These are phyloP conservation scores for Euthynnus affinis DNA, from an alignment of 2,797 vertebrate species.

Conservation along the genomic window DNA sequence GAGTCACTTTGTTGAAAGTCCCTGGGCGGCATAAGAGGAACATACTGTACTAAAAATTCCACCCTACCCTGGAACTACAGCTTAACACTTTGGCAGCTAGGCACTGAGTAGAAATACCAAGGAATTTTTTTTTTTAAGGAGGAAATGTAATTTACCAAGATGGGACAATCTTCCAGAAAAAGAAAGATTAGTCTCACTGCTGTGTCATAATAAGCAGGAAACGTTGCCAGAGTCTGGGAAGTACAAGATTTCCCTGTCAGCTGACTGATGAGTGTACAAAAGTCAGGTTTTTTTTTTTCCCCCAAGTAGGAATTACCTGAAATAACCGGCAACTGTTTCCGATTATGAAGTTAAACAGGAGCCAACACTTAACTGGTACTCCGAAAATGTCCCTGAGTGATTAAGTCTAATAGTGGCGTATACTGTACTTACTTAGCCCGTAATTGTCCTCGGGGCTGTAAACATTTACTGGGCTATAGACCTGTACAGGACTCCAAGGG, in stretches of 20 bases:
- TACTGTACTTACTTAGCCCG: background rate
- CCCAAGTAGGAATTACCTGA: constrained; percentile 5
- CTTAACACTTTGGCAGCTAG: constrained; percentile 8
- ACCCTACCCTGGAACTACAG: constrained; percentile 9
- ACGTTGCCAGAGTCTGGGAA: constrained; percentile 41
- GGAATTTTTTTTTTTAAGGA: constrained; percentile 9
- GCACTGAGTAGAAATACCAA: constrained; percentile 11
- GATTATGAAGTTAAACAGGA: constrained; percentile 15
- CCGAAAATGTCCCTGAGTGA: constrained; percentile 15
- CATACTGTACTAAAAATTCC: constrained; percentile 62
- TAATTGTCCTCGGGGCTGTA: constrained; percentile 42
- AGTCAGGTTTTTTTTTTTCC: constrained; percentile 28
- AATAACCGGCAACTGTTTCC: constrained; percentile 4
- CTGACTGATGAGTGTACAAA: background rate
- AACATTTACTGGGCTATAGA: constrained; percentile 53
- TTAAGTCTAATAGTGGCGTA: constrained; percentile 29
- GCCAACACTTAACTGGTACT: background rate
- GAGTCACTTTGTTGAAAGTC: constrained; percentile 80
- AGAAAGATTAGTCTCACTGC: background rate
- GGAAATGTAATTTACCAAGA: constrained; percentile 36
- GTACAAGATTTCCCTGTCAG: constrained; percentile 31
- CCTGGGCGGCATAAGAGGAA: constrained; percentile 69
- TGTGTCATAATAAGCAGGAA: constrained; percentile 38
- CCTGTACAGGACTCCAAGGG: constrained; percentile 27
- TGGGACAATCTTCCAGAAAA: constrained; percentile 10